Percentiles rank a stretch among this genome's conserved stretches.
These are phyloP conservation scores for Tridacna gigas DNA, from an alignment of 2,888 invertebrate genomes.

Conservation along the genomic window DNA sequence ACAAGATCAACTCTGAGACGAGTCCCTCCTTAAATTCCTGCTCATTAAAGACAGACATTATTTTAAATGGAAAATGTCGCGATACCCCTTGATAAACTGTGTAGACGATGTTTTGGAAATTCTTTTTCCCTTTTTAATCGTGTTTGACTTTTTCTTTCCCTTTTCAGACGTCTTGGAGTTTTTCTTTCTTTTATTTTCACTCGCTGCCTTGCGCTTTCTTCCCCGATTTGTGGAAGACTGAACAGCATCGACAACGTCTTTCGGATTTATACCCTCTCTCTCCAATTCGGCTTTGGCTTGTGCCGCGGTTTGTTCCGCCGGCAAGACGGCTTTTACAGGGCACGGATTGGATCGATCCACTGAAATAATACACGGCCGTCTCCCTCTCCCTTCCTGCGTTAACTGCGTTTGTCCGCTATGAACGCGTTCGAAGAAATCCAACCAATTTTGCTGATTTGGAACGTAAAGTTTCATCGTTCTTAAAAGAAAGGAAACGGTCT, in stretches of 20 bases:
- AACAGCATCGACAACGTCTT: conserved; percentile 10
- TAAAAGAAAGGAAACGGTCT: conserved; percentile 33
- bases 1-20: conserved; percentile 44
- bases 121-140: not conserved
- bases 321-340: conserved; percentile 39
- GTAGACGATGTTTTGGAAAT: too few relatives aligned
- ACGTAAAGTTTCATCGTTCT: conserved; percentile 45
- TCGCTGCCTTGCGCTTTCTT: conserved; percentile 26
- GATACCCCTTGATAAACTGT: not conserved
- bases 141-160: conserved; percentile 1
- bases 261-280: conserved; percentile 42
- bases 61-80: conserved; percentile 29
- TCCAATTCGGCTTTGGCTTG: conserved; percentile 40
- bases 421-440: conserved; percentile 38
- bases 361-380: conserved; percentile 14
- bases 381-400: conserved; percentile 24
- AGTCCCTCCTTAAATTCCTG: conserved; percentile 38
- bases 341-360: conserved; percentile 22
- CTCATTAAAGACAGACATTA: conserved; percentile 46
- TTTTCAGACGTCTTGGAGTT: not conserved
- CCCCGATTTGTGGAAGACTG: conserved; percentile 24
- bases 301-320: conserved; percentile 38
- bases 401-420: conserved; percentile 26
- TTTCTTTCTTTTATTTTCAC: not conserved
- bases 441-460: conserved; percentile 49